These are phyloP conservation scores for Drosophila bunnanda DNA, from an alignment of 2,888 invertebrate species.

Conservation along the genomic window DNA sequence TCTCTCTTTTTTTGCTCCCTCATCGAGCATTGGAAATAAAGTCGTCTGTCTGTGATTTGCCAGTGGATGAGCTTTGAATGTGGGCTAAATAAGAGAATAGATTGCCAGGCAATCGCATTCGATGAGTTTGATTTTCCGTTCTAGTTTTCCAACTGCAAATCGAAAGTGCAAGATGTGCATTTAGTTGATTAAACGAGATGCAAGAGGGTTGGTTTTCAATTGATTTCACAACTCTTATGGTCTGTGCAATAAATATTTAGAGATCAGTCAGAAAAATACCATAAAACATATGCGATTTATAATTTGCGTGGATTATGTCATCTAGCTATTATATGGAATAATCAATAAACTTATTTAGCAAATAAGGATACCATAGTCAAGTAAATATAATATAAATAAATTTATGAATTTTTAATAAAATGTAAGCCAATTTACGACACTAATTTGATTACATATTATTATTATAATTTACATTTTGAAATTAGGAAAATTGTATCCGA, in stretches of 20 bases:
- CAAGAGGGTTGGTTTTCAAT: background rate
- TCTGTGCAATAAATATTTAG: background rate
- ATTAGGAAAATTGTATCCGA: too few species aligned
- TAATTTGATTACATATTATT: background rate
- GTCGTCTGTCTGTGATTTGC: slow-evolving; percentile 42
- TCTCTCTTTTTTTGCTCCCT: background rate
- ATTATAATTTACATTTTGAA: too few species aligned
- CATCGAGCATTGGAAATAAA: slow-evolving; percentile 28
- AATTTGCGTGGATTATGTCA: background rate
- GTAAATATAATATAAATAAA: background rate
- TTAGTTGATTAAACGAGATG: slow-evolving; percentile 24
- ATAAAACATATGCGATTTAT: background rate
- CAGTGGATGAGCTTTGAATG: slow-evolving; percentile 40
- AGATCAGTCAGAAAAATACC: background rate
- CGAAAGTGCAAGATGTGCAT: slow-evolving; percentile 20
- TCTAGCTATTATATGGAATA: too few species aligned
- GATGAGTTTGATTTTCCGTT: slow-evolving; percentile 18
- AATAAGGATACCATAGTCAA: background rate
- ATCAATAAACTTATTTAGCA: background rate
- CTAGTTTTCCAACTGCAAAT: slow-evolving; percentile 5
- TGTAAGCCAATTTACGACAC: background rate
- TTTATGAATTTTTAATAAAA: too few species aligned
- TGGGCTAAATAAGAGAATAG: slow-evolving; percentile 37
- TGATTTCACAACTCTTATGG: background rate
- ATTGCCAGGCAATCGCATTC: slow-evolving; percentile 37